Evolutionary conservation across 2,888 invertebrate species (phyloP), one percentile per base, ranked within the genome.

Genomic region (Hemithea aestivaria): DNA sequence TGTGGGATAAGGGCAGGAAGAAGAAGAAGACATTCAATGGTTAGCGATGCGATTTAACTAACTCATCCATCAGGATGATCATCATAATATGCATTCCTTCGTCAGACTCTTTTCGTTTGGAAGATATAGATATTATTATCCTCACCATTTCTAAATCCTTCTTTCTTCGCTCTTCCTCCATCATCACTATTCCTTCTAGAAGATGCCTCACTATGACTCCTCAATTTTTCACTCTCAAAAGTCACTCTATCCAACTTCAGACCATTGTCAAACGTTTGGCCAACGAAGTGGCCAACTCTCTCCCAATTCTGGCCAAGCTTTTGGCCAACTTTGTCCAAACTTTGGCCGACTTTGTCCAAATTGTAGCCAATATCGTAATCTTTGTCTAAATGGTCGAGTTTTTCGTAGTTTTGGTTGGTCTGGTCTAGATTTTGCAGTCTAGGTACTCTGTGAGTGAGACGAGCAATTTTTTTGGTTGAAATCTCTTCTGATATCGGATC

Each of bases 141-240:
- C 53, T 48, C 52, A 83, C 83, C 79, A 46, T 59, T 53, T 55
- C 81, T 66, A 26, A 75, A 56, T 0, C 58, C 61, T 7, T 78
- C 81, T 34, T 54, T 69, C 27, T 53, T 70, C 1, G 66, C 63
- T 42, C 74, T 59, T 0, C 75, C 75, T 0, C 58, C 73, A 42
- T 83, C 80, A 43, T 81, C 73, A 16, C 83, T 84, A 32, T 87
- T 83, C 25, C 85, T 73, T 56, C 84, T 74, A 25, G 83, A 84
- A 33, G 85, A 84, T 1, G 62, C 45, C 24, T 77, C 82, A 37
- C 84, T 85, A 0, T 73, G 74, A 43, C 73, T 78, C 12, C 57
- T 75, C 20, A 77, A 39, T 6, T 65, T 68, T 37, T 85, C 84
- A 37, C 74, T 82, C 48, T 84, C 85, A 48, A 66, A 82, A 7